Base-by-base conservation (phyloP, 1,140 invertebrate genomes). In the Stegodyphus dumicola region DNA sequence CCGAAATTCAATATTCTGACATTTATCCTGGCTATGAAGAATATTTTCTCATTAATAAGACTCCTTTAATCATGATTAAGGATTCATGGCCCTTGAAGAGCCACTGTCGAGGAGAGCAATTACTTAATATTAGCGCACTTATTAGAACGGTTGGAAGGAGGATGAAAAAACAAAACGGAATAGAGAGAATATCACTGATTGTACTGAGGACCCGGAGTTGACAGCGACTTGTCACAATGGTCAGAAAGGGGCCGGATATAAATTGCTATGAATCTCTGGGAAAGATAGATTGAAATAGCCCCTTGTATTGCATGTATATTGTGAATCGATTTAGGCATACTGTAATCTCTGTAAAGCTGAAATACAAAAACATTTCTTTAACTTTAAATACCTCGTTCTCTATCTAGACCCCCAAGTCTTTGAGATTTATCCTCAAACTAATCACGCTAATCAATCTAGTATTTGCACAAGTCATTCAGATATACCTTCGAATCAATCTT, bases 41-140 rank as follows among this genome's bases (percentile, higher is more conserved):
- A 85, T 85, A 85, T 85, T 85, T 85, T 56, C 81, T 85, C 81
- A 85, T 85, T 85, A 85, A 85, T 85, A 85, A 85, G 74, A 11
- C 74, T 67, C 64, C 65, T 69, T 85, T 85, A 75, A 85, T 85
- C 81, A 85, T 73, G 81, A 85, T 85, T 85, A 85, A 77, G 81
- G 51, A 56, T 83, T 83, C 69, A 49, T 60, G n/a, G 11, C 49
- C 52, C 33, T 51, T 54, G 17, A 49, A 56, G 51, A 66, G 73
- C 64, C 56, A 33, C 73, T 64, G 56, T 60, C 69, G 70, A 74
- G 56, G 33, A 48, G 52, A 52, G 81, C 81, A 85, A 85, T 85
- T 85, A 85, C 81, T 85, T 85, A 76, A 77, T 85, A 85, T 85
- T 85, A 85, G 81, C 60, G 65, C 81, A 85, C 17, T 85, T 85